Base-by-base conservation (phyloP, 2,113 vertebrate species). In the Poeciliopsis occidentalis region DNA sequence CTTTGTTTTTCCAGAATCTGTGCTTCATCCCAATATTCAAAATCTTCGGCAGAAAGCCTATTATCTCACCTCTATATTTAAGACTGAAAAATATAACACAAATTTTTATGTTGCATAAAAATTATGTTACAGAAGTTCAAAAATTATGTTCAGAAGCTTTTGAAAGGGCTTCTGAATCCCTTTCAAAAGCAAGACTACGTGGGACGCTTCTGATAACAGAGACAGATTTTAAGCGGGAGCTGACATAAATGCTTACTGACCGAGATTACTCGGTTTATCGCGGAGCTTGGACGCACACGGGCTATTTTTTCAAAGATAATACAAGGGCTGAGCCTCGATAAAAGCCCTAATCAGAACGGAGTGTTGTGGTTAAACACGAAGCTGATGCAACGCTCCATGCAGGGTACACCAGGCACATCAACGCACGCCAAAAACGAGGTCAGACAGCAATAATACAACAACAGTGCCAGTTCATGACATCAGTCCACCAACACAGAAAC, bases 221-320 rank as follows among this genome's bases (percentile, higher is more conserved):
- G 27, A 83, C 0, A 0, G 60, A 30, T 37, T 69, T 60, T 1
- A 34, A 82, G 26, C 32, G 3, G 31, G n/a, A 69, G 26, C 19
- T 1, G 64, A 79, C 67, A 31, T 47, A 0, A 26, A 83, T 69
- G 70, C 78, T 73, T 29, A 79, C 22, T 84, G 84, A 86, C 78
- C 39, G 32, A 4, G 47, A 76, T 67, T 30, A n/a, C 4, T 29
- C n/a, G 1, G n/a, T 29, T 37, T 41, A 70, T 32, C 39, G 31
- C 12, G 71, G 8, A 54, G 32, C 30, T 67, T 1, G 17, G 65
- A 68, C 69, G 67, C 44, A 19, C 37, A 78, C 51, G 61, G 63
- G n/a, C 47, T 41, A 26, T 34, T 72, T 19, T 11, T 32, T 19
- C 37, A 64, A 60, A 63, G 69, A 31, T 73, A 64, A 32, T 31